Percentiles rank a stretch among this genome's conserved stretches.
These are phyloP conservation scores for Etheostoma nigrum DNA, from an alignment of 2,797 vertebrate species.

Conservation along the genomic window DNA sequence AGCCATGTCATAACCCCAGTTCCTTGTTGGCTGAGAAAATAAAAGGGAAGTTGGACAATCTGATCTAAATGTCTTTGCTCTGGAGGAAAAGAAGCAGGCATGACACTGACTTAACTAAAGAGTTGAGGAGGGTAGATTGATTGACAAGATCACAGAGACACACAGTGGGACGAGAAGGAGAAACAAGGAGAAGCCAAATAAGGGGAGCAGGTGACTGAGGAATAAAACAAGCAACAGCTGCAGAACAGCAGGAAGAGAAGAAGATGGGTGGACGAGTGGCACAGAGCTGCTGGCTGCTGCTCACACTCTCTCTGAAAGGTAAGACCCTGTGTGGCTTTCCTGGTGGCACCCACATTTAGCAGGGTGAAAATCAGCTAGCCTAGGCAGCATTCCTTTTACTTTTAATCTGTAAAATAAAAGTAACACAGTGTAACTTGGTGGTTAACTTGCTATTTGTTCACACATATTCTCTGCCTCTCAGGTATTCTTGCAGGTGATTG, in stretches of 20 bases:
- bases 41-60: conserved; percentile 49
- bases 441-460: neutral
- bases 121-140: neutral
- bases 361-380: no score
- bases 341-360: neutral
- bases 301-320: conserved; percentile 66
- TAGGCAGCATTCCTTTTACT: neutral
- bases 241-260: neutral
- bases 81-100: neutral
- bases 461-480: conserved; percentile 20
- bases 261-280: conserved; percentile 37
- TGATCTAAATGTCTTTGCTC: neutral
- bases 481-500: conserved; percentile 73
- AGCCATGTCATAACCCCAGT: neutral
- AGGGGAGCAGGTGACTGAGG: neutral
- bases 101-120: neutral
- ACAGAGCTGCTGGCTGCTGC: conserved; percentile 57
- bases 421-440: neutral
- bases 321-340: conserved; percentile 7
- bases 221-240: neutral
- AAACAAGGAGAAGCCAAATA: neutral
- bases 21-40: neutral
- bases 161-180: neutral
- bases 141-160: neutral
- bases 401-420: neutral